Base-by-base conservation (phyloP, 2,888 invertebrate species). In the Aphodius granarius region DNA sequence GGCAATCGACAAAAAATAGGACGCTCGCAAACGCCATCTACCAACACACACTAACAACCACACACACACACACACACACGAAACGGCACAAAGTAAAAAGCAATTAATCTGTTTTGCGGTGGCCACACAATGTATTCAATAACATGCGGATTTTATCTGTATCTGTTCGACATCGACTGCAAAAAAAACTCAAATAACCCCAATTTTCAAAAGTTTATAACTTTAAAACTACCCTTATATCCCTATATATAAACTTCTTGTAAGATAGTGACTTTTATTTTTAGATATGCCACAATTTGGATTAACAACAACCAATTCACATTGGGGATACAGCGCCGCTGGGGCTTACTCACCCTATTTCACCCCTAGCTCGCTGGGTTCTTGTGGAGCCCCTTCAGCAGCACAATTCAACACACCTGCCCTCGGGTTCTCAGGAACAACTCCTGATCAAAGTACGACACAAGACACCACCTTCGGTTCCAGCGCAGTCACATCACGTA, bases 271-370 rank as follows among this genome's bases (percentile, higher is more conserved):
- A n/a, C n/a, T n/a, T n/a, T n/a, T n/a, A n/a, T n/a, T n/a, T n/a
- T n/a, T n/a, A 95, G 95, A 95, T 87, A 95, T 95, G 94, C 92
- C 94, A 81, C 95, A 95, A 87, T 95, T 95, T 85, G 94, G 95
- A 66, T 88, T 95, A 85, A 94, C 94, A 86, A 93, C 94, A 83
- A 92, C 94, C 82, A 95, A 96, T 87, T 93, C 95, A 13, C 94
- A 94, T 85, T 96, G 96, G 96, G 95, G 96, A 79, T 95, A 95
- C 86, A 93, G 95, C 65, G 92, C 95, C 68, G 94, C 95, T 22
- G 93, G 94, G 75, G 95, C 95, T 15, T 96, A 96, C 87, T 95
- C 95, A 0, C 94, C 95, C 15, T 96, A 96, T 86, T 89, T 96
- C 83, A 92, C 91, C 66, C 88, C 90, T 71, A 91, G 92, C 82